phyloP scores from a whole-genome alignment of 1,140 invertebrate genomes.

The Zaprionus africanus region DNA sequence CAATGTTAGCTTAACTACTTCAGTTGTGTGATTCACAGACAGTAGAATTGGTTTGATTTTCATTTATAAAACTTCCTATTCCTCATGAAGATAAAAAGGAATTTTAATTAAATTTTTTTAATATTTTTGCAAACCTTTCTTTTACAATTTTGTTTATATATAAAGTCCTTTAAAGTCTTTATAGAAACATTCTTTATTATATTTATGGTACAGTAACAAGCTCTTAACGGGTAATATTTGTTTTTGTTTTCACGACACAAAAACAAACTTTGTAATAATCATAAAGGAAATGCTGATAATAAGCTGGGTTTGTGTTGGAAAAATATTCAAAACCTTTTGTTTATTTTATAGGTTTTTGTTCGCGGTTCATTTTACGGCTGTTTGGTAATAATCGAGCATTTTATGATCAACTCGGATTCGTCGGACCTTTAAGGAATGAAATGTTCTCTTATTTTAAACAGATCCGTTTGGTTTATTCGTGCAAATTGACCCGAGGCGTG shows the following conservation, averaged over 20 bases:
- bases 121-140: no score
- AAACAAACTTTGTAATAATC: constrained; percentile 7
- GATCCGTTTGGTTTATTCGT: neutral
- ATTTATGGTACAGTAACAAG: neutral
- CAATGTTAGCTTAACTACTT: no score
- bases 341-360: constrained; percentile 1
- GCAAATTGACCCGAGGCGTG: constrained; percentile 18
- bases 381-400: constrained; percentile 14
- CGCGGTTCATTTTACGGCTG: neutral
- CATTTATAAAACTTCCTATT: no score
- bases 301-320: neutral
- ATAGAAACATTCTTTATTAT: no score
- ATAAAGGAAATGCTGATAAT: neutral
- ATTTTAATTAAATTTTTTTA: no score
- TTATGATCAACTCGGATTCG: neutral
- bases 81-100: no score
- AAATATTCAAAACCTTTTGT: neutral
- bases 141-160: no score
- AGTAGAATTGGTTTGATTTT: no score
- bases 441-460: neutral
- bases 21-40: no score
- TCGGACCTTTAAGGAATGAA: neutral
- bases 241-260: neutral
- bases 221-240: neutral
- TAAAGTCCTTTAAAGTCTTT: no score